These are phyloP conservation scores for Eubasilissa splendida DNA, from an alignment of 2,888 invertebrate genomes.

Conservation along the genomic window DNA sequence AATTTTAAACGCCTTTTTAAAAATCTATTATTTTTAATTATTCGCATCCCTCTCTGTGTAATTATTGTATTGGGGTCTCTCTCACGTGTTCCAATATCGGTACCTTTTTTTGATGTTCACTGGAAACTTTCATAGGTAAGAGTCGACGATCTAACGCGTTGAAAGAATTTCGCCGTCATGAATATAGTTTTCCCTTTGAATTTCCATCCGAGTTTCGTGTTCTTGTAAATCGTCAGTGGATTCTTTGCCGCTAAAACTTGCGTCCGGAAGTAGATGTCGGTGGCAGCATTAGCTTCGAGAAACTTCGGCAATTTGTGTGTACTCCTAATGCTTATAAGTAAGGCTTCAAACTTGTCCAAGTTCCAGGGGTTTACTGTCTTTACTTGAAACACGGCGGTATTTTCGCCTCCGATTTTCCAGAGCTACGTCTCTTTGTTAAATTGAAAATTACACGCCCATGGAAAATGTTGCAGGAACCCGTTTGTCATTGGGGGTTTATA, in stretches of 20 bases:
- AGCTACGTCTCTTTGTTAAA: constrained; percentile 11
- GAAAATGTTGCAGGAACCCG: background rate
- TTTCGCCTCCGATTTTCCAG: constrained; percentile 20
- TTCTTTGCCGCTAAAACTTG: constrained; percentile 42
- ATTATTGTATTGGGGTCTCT: background rate
- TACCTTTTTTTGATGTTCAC: too few species aligned
- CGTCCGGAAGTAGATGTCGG: constrained; percentile 47
- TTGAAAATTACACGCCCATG: constrained; percentile 28
- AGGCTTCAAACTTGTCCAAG: constrained; percentile 51
- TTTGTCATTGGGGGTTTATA: background rate
- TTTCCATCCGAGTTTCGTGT: constrained; percentile 31
- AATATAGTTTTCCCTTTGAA: constrained; percentile 18
- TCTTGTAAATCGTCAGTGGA: constrained; percentile 36
- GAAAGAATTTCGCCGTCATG: background rate
- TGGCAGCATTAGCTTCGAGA: constrained; percentile 49
- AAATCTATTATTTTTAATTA: too few species aligned
- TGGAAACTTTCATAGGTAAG: too few species aligned
- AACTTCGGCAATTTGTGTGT: constrained; percentile 55
- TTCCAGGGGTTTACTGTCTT: constrained; percentile 34
- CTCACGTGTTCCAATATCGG: background rate
- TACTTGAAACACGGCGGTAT: constrained; percentile 24
- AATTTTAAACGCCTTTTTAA: too few species aligned
- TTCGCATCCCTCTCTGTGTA: too few species aligned
- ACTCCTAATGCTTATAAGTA: constrained; percentile 54
- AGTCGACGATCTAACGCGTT: too few species aligned